Conservation (phyloP, 2,797 vertebrate genomes). For the Taenioides sp. region DNA sequence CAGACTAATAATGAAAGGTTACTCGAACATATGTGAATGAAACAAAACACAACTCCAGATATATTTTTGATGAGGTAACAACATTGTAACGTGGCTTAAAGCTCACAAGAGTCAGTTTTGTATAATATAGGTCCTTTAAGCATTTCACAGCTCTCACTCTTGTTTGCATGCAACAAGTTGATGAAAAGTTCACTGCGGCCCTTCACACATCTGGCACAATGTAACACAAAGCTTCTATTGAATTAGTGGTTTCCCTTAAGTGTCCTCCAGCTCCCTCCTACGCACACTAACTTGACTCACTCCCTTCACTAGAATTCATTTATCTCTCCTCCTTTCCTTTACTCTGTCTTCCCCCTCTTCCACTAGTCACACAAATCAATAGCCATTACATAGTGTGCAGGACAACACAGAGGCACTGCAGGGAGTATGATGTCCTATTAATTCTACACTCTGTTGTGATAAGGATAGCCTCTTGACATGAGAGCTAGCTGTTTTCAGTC, state of each 20-base stretch:
- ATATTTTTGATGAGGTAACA: too few species aligned
- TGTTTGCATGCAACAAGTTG: constrained; percentile 52
- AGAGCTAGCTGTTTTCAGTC: background rate
- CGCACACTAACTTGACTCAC: constrained; percentile 46
- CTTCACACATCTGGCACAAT: constrained; percentile 37
- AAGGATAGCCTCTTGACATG: constrained; percentile 6
- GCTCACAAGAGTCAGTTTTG: too few species aligned
- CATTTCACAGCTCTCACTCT: constrained; percentile 28
- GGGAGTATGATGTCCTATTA: background rate
- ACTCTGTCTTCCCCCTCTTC: constrained; percentile 11
- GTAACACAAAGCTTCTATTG: constrained; percentile 49
- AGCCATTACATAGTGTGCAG: constrained; percentile 30
- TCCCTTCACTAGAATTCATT: constrained; percentile 9
- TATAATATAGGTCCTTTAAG: constrained; percentile 18
- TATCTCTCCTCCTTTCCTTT: constrained; percentile 20
- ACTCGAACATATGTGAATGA: too few species aligned
- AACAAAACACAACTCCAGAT: too few species aligned
- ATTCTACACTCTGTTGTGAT: background rate
- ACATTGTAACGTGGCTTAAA: too few species aligned
- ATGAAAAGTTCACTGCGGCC: constrained; percentile 36
- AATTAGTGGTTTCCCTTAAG: constrained; percentile 54
- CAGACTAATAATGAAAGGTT: too few species aligned
- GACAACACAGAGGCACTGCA: background rate
- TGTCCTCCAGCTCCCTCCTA: constrained; percentile 52
- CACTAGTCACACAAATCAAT: constrained; percentile 51